Evolutionary conservation across 2,888 invertebrate species (phyloP).

Genomic region (Ectobius pallidus): DNA sequence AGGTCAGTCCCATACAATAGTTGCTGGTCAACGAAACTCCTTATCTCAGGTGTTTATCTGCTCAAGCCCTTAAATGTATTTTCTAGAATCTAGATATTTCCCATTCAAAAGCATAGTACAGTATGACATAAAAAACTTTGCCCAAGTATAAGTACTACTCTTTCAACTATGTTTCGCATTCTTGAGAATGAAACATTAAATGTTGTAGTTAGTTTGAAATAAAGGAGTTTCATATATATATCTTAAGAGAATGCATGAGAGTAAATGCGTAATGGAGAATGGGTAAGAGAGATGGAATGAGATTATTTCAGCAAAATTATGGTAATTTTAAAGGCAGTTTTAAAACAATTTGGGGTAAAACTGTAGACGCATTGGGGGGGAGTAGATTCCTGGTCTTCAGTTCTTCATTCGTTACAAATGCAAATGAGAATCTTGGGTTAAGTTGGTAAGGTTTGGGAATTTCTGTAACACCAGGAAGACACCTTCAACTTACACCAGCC

Average conservation of each 20-base stretch:
- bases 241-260: too few species aligned
- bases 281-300: neutral
- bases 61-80: too few species aligned
- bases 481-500: neutral
- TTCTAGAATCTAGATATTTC: too few species aligned
- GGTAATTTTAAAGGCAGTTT: slow-evolving; percentile 38
- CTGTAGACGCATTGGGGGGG: slow-evolving; percentile 6
- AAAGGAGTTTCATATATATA: neutral
- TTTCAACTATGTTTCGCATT: neutral
- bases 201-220: neutral
- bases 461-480: slow-evolving; percentile 11
- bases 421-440: slow-evolving; percentile 25
- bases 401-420: slow-evolving; percentile 28
- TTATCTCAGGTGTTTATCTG: too few species aligned
- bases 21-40: too few species aligned
- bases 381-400: slow-evolving; percentile 7
- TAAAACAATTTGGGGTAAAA: slow-evolving; percentile 36
- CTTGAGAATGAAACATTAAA: neutral
- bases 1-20: too few species aligned
- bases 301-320: slow-evolving; percentile 31
- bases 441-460: slow-evolving; percentile 24
- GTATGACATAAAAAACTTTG: too few species aligned
- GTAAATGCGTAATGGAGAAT: neutral
- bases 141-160: too few species aligned
- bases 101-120: too few species aligned